Evolutionary conservation across 2,113 vertebrate species (phyloP).

Genomic region (Hymenochirus boettgeri): DNA sequence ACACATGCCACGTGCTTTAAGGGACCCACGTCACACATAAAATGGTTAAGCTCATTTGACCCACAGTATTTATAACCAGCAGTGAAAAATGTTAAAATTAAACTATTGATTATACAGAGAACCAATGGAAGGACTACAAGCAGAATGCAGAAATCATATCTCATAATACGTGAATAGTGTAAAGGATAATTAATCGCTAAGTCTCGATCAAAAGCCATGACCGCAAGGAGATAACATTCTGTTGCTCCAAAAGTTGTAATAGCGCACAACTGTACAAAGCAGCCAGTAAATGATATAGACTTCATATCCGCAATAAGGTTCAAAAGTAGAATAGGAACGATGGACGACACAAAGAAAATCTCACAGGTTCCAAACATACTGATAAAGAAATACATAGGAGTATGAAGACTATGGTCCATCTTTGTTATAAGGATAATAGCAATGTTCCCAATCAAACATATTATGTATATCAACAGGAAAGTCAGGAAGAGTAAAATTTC

Average conservation of each 20-base stretch:
- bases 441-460: background rate
- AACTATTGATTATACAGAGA: constrained; percentile 43
- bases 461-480: background rate
- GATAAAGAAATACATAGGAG: background rate
- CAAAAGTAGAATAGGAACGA: constrained; percentile 2
- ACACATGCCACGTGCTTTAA: constrained; percentile 47
- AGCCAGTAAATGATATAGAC: constrained; percentile 3
- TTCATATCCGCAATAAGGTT: background rate
- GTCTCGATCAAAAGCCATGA: constrained; percentile 51
- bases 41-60: constrained; percentile 43
- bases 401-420: constrained; percentile 13
- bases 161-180: constrained; percentile 46
- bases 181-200: constrained; percentile 50
- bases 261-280: constrained; percentile 4
- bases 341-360: background rate
- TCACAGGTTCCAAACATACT: background rate
- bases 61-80: constrained; percentile 51
- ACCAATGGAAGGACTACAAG: constrained; percentile 41
- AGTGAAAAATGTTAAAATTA: constrained; percentile 45
- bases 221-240: constrained; percentile 1
- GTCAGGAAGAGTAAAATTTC: background rate
- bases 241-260: background rate
- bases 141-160: constrained; percentile 26
- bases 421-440: background rate
- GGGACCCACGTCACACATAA: constrained; percentile 51